Conservation (phyloP, 1,140 invertebrate genomes). For the Pseudomyrmex concolor region DNA sequence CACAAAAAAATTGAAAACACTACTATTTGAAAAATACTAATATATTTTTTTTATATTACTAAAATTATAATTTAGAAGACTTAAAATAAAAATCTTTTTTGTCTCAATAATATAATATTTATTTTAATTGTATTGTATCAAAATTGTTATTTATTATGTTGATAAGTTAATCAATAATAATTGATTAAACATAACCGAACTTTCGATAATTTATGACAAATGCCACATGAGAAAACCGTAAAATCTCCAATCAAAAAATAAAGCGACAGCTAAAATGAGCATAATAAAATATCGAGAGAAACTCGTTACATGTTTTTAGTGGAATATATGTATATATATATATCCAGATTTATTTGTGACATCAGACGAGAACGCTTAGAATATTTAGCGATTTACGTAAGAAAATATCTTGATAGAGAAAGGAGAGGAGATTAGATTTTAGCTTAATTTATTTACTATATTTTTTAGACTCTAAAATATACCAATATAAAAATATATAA, state of each 20-base stretch:
- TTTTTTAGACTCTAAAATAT: too few species aligned
- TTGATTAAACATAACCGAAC: not conserved
- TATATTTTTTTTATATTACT: too few species aligned
- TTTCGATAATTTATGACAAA: not conserved
- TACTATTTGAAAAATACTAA: too few species aligned
- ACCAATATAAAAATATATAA: not conserved
- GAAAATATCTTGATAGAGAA: not conserved
- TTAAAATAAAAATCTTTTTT: not conserved
- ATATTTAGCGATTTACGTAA: slow-evolving; percentile 29
- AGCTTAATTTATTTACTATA: not conserved
- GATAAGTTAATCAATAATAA: not conserved
- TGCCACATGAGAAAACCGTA: slow-evolving; percentile 1
- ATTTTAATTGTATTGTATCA: not conserved
- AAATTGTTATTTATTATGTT: not conserved
- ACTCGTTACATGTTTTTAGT: slow-evolving; percentile 54
- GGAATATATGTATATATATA: slow-evolving; percentile 12
- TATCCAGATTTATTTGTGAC: slow-evolving; percentile 18
- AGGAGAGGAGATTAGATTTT: not conserved
- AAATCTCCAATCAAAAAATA: slow-evolving; percentile 28
- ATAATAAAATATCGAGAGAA: slow-evolving; percentile 63
- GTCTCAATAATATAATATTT: not conserved
- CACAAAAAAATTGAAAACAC: not conserved
- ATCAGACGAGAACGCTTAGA: slow-evolving; percentile 7
- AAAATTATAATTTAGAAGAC: not conserved
- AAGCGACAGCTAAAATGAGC: slow-evolving; percentile 51